A percentile compares a stretch with the other conserved stretches of the same genome.
These are phyloP conservation scores for Gyps fulvus DNA, from an alignment of 2,113 vertebrate genomes.

Conservation along the genomic window DNA sequence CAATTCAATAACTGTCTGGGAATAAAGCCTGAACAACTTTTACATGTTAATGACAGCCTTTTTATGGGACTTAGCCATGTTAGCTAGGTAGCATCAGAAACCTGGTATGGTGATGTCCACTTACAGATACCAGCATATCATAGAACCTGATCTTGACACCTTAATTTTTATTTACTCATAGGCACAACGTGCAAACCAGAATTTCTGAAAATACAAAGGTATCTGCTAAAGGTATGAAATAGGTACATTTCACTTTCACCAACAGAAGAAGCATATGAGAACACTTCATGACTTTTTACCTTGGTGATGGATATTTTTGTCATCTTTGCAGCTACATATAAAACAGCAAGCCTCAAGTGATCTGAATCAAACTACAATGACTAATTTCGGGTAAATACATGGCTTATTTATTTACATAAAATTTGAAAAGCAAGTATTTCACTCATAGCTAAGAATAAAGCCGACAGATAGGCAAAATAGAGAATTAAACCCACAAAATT, in stretches of 20 bases:
- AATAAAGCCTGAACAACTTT: not conserved
- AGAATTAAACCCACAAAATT: not conserved
- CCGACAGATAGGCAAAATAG: not conserved
- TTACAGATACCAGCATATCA: not conserved
- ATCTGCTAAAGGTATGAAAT: not conserved
- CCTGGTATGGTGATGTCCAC: not conserved
- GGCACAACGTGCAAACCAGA: not conserved
- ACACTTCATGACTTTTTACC: not conserved
- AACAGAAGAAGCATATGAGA: not conserved
- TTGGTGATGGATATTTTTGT: not conserved
- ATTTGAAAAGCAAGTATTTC: not conserved
- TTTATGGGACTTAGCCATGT: not conserved
- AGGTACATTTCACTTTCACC: not conserved
- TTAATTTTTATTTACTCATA: not conserved
- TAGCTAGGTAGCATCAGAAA: not conserved
- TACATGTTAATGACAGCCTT: not conserved
- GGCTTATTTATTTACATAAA: not conserved
- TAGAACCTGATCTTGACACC: not conserved
- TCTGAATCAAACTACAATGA: not conserved
- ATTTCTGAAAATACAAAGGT: not conserved
- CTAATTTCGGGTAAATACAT: not conserved
- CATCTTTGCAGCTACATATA: not conserved
- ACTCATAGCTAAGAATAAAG: not conserved
- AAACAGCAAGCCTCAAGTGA: not conserved
- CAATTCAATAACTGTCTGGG: not conserved